phyloP scores from a whole-genome alignment of 2,797 vertebrate genomes.

The Epinephelus awoara region DNA sequence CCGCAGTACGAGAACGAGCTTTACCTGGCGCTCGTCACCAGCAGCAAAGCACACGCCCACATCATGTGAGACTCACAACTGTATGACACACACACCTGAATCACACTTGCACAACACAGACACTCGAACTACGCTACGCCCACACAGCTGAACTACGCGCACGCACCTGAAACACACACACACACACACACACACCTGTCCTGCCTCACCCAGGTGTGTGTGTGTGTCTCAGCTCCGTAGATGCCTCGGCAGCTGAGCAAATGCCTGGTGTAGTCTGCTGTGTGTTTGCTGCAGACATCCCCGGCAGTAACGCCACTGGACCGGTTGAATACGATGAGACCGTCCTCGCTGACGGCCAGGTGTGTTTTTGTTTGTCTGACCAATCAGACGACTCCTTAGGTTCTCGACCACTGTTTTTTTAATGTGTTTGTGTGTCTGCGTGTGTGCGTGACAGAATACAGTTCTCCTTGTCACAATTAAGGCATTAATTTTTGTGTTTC shows the following conservation, averaged over 20 bases:
- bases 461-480: too few relatives aligned
- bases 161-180: too few relatives aligned
- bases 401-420: neutral
- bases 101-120: too few relatives aligned
- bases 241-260: slow-evolving; percentile 84
- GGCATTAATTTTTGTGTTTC: neutral
- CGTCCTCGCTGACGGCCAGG: slow-evolving; percentile 88
- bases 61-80: slow-evolving; percentile 77
- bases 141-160: too few relatives aligned
- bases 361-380: neutral
- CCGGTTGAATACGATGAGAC: slow-evolving; percentile 87
- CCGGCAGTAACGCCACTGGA: slow-evolving; percentile 91
- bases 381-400: neutral
- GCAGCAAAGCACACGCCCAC: slow-evolving; percentile 91
- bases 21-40: slow-evolving; percentile 90
- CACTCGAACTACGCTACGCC: too few relatives aligned
- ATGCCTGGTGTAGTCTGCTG: slow-evolving; percentile 90
- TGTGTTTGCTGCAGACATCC: slow-evolving; percentile 89
- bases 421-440: too few relatives aligned
- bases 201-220: slow-evolving; percentile 40
- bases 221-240: slow-evolving; percentile 81
- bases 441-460: too few relatives aligned
- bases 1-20: slow-evolving; percentile 92
- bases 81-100: neutral
- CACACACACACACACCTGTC: neutral